Evolutionary conservation across 92 coral and sea anemone genomes (phyloP).

Genomic region (Paramuricea clavata): DNA sequence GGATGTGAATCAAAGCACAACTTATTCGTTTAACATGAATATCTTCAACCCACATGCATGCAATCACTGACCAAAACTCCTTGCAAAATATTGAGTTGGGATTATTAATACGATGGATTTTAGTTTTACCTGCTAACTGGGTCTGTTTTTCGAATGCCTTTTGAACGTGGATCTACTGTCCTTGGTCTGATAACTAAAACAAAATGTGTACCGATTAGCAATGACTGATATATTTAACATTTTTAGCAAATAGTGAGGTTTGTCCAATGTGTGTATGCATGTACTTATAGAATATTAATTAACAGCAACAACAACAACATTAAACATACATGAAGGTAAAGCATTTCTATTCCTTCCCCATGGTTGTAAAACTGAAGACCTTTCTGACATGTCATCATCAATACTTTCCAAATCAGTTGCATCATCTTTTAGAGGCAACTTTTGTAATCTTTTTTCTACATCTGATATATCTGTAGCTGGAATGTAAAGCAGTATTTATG

Average conservation of each 20-base stretch:
- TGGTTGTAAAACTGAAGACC: conserved; percentile 83
- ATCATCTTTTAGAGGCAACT: conserved; percentile 77
- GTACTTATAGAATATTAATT: too few relatives aligned
- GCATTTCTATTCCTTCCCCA: conserved; percentile 80
- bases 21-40: too few relatives aligned
- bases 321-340: conserved; percentile 90
- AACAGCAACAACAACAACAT: too few relatives aligned
- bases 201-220: too few relatives aligned
- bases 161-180: conserved; percentile 80
- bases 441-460: conserved; percentile 83
- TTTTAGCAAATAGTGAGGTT: too few relatives aligned
- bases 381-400: conserved; percentile 57
- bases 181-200: conserved; percentile 86
- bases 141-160: conserved; percentile 83
- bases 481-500: too few relatives aligned
- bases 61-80: too few relatives aligned
- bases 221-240: too few relatives aligned
- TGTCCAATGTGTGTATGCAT: too few relatives aligned
- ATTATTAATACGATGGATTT: not conserved
- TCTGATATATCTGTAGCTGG: conserved; percentile 90
- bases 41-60: too few relatives aligned
- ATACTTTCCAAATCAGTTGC: conserved; percentile 44
- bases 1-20: too few relatives aligned
- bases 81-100: not conserved
- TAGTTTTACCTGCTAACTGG: conserved; percentile 83